phyloP scores from a whole-genome alignment of 2,888 invertebrate genomes.

The Hypomecis punctinalis region DNA sequence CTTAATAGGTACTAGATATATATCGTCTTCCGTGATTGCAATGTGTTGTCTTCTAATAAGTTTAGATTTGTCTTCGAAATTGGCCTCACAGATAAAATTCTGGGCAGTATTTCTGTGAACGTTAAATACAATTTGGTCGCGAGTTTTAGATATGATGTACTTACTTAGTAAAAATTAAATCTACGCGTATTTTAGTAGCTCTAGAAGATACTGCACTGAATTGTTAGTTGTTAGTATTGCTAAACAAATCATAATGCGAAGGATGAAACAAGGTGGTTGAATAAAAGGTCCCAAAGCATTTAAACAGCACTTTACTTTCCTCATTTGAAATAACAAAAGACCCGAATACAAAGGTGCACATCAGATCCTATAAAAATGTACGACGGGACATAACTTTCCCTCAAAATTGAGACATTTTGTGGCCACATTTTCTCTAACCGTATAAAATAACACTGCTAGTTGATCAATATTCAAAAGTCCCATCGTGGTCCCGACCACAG shows the following conservation, averaged over 20 bases:
- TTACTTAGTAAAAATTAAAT: neutral
- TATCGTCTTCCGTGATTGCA: no score
- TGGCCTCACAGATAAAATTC: no score
- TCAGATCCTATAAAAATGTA: conserved; percentile 42
- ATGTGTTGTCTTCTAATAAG: no score
- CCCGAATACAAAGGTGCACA: conserved; percentile 52
- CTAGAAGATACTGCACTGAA: neutral
- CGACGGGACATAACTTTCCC: conserved; percentile 65
- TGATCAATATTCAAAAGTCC: conserved; percentile 80
- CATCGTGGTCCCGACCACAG: conserved; percentile 71
- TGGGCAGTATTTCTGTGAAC: no score
- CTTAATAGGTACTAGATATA: no score
- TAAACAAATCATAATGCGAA: conserved; percentile 1
- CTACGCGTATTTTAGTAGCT: neutral
- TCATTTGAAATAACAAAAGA: conserved; percentile 30
- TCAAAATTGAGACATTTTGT: conserved; percentile 55
- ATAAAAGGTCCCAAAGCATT: conserved; percentile 31
- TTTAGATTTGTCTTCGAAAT: no score
- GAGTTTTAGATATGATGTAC: no score
- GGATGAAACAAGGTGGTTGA: conserved; percentile 17
- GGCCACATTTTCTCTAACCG: conserved; percentile 51
- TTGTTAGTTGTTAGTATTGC: neutral
- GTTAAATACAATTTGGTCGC: no score
- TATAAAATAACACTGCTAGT: conserved; percentile 49
- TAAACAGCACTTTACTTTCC: conserved; percentile 32